These are phyloP conservation scores for Lycophotia porphyrea DNA, from an alignment of 2,888 invertebrate species.

Conservation along the genomic window DNA sequence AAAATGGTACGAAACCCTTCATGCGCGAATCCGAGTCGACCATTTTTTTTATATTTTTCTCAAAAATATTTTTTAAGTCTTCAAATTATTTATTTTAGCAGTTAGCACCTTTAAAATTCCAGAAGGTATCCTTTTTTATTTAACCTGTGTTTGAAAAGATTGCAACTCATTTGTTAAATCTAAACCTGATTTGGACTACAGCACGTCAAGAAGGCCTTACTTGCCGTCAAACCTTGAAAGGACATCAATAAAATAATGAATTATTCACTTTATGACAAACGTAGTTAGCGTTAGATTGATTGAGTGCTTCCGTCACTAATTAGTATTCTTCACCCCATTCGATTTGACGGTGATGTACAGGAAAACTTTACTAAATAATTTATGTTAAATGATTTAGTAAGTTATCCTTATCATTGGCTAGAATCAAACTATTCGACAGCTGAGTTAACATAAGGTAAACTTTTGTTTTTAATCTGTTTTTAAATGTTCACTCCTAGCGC, in stretches of 20 bases:
- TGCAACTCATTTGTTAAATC: background rate
- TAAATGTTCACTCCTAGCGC: too few relatives aligned
- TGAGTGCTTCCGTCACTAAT: constrained; percentile 36
- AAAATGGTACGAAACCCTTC: too few relatives aligned
- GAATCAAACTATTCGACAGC: background rate
- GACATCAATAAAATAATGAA: constrained; percentile 21
- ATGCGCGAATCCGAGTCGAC: too few relatives aligned
- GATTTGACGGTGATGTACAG: constrained; percentile 22
- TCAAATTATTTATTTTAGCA: too few relatives aligned
- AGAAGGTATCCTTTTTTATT: too few relatives aligned
- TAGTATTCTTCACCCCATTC: constrained; percentile 40
- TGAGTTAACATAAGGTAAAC: background rate
- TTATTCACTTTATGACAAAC: constrained; percentile 2
- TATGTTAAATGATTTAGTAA: background rate
- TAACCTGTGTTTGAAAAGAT: background rate
- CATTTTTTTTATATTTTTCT: too few relatives aligned
- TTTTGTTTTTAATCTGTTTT: too few relatives aligned
- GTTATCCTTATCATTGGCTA: constrained; percentile 16
- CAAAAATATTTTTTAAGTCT: too few relatives aligned
- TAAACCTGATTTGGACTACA: background rate
- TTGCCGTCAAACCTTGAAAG: constrained; percentile 1
- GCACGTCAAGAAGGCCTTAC: background rate
- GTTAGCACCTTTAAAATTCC: too few relatives aligned
- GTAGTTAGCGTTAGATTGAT: background rate
- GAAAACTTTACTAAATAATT: constrained; percentile 15